Base-by-base conservation (phyloP, 2,888 invertebrate genomes). In the Byasa hedistus region DNA sequence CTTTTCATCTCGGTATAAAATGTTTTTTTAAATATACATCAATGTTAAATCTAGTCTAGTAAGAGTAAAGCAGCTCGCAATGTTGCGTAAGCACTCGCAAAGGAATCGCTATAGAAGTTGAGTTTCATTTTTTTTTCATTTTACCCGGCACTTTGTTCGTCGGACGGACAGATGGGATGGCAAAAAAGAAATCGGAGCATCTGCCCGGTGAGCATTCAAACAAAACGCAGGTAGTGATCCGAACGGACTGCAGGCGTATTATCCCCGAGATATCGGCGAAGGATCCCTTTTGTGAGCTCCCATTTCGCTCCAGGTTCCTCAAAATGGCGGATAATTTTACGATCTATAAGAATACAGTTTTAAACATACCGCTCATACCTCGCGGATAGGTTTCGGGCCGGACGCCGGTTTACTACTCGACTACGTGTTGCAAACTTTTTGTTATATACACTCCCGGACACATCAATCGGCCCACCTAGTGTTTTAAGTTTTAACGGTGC, bases 161-260 rank as follows among this genome's bases (percentile, higher is more conserved):
- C 68, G 55, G 23, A 64, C 57, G 64, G 71, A 68, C 76, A 78
- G 77, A 75, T 77, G 75, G 70, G 69, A 63, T 72, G 69, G 71
- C 76, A 78, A 73, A 70, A 68, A 62, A 54, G 52, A 10, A 61
- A 52, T 51, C 51, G 66, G 69, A 68, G 73, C 82, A 81, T 78
- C 78, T 82, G 82, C 71, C 76, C 73, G 69, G 68, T 71, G 73
- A 73, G 73, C 74, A 74, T 68, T 69, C 70, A 64, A 70, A 76
- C 77, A 77, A 82, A 77, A 76, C 76, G 74, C 79, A 79, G 79
- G 81, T 77, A 80, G 76, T 64, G 66, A 69, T 69, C 69, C 70
- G 69, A 68, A 71, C 32, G 27, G 44, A 55, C 60, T 61, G 65
- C 68, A 68, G 66, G 56, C 65, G 70, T 64, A 72, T 76, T 74